These are phyloP conservation scores for Cyprinella venusta DNA, from an alignment of 2,797 vertebrate species.

Conservation along the genomic window DNA sequence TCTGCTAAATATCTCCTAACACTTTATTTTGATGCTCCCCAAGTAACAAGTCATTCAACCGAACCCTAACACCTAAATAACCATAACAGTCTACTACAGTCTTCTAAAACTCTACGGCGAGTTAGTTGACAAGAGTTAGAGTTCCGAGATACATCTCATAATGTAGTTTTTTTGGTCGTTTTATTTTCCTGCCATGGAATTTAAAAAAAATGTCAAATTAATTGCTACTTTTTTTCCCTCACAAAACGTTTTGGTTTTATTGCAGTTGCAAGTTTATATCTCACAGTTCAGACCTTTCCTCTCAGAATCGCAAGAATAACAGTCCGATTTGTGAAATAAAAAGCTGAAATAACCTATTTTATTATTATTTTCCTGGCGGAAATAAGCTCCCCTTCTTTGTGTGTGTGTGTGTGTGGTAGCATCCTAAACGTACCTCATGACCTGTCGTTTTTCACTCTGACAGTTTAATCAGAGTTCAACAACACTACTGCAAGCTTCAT, in stretches of 20 bases:
- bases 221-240: neutral
- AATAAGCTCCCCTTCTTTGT: neutral
- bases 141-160: neutral
- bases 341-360: neutral
- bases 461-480: constrained; percentile 67
- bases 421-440: constrained; percentile 13
- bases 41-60: too few relatives aligned
- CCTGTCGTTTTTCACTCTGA: constrained; percentile 64
- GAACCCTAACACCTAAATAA: too few relatives aligned
- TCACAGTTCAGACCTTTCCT: neutral
- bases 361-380: neutral
- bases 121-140: too few relatives aligned
- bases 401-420: neutral
- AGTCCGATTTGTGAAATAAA: neutral
- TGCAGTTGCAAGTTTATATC: too few relatives aligned
- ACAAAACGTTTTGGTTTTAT: too few relatives aligned
- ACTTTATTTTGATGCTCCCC: too few relatives aligned
- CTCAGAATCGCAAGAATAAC: neutral
- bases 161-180: neutral
- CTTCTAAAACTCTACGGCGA: too few relatives aligned
- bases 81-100: too few relatives aligned
- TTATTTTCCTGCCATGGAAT: neutral
- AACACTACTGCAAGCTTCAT: neutral
- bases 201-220: too few relatives aligned
- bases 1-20: too few relatives aligned